Conservation (phyloP, 2,113 vertebrate genomes). For the Gasterosteus nipponicus region DNA sequence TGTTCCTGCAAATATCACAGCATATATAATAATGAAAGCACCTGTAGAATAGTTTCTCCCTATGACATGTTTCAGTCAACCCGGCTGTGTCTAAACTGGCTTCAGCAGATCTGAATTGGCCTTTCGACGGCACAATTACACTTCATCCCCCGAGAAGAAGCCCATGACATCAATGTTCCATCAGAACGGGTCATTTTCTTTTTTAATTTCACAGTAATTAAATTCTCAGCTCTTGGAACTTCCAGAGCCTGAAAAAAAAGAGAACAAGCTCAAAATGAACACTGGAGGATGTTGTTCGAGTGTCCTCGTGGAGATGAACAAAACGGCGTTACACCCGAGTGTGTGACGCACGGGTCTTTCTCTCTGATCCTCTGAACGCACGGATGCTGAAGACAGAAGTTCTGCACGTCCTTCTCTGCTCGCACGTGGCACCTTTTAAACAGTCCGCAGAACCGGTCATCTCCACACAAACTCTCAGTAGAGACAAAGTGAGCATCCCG, state of each 20-base stretch:
- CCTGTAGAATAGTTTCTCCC: slow-evolving; percentile 5
- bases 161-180: background rate
- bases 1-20: background rate
- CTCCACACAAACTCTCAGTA: slow-evolving; percentile 47
- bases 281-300: slow-evolving; percentile 11
- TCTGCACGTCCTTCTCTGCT: slow-evolving; percentile 19
- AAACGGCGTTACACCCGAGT: background rate
- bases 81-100: slow-evolving; percentile 4
- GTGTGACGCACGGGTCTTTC: background rate
- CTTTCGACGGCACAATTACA: slow-evolving; percentile 12
- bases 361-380: background rate
- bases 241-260: slow-evolving; percentile 2
- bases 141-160: slow-evolving; percentile 24
- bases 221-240: slow-evolving; percentile 24
- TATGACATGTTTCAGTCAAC: slow-evolving; percentile 9
- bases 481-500: slow-evolving; percentile 55
- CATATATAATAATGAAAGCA: slow-evolving; percentile 12
- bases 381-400: slow-evolving; percentile 45
- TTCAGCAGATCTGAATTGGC: slow-evolving; percentile 8
- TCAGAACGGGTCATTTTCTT: slow-evolving; percentile 21
- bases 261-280: slow-evolving; percentile 12
- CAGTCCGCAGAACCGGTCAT: slow-evolving; percentile 30
- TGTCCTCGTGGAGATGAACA: slow-evolving; percentile 1
- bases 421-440: slow-evolving; percentile 49
- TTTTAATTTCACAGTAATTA: slow-evolving; percentile 32